Evolutionary conservation across 1,140 invertebrate genomes (phyloP).

Genomic region (Diplogasteroides magnus): DNA sequence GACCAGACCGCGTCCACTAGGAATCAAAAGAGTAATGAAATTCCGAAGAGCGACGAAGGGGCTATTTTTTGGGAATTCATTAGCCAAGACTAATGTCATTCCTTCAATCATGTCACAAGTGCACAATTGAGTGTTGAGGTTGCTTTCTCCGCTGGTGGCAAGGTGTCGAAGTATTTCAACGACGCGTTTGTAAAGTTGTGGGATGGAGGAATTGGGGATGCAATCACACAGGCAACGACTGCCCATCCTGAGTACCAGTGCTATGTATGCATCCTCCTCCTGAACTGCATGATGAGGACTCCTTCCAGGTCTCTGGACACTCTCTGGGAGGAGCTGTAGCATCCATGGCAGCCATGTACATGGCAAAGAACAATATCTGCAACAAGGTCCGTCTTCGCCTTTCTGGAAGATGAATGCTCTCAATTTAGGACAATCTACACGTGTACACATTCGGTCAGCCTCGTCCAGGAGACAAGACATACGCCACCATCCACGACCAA

Average conservation of each 20-base stretch:
- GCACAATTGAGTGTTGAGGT: constrained; percentile 10
- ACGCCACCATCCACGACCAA: constrained; percentile 21
- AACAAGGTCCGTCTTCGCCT: constrained; percentile 11
- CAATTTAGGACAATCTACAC: neutral
- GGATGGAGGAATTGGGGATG: constrained; percentile 22
- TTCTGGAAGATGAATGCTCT: neutral
- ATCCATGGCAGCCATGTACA: constrained; percentile 20
- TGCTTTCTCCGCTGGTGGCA: constrained; percentile 26
- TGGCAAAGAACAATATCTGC: constrained; percentile 18
- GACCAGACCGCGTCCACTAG: too few relatives aligned
- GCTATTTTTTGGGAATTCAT: too few relatives aligned
- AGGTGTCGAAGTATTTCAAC: constrained; percentile 34
- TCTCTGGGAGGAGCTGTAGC: constrained; percentile 30
- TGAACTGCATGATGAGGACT: neutral
- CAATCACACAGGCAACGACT: constrained; percentile 17
- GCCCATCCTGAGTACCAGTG: constrained; percentile 28
- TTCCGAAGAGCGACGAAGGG: too few relatives aligned
- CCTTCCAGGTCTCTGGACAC: constrained; percentile 25
- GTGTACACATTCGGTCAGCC: constrained; percentile 32
- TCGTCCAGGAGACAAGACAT: constrained; percentile 27
- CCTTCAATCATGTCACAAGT: too few relatives aligned
- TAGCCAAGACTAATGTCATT: too few relatives aligned
- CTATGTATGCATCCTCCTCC: constrained; percentile 15
- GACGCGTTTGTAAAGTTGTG: constrained; percentile 27
- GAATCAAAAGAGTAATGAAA: too few relatives aligned